Percentiles rank a stretch among this genome's conserved stretches.
These are phyloP conservation scores for Psittacula echo DNA, from an alignment of 2,797 vertebrate species.

Conservation along the genomic window DNA sequence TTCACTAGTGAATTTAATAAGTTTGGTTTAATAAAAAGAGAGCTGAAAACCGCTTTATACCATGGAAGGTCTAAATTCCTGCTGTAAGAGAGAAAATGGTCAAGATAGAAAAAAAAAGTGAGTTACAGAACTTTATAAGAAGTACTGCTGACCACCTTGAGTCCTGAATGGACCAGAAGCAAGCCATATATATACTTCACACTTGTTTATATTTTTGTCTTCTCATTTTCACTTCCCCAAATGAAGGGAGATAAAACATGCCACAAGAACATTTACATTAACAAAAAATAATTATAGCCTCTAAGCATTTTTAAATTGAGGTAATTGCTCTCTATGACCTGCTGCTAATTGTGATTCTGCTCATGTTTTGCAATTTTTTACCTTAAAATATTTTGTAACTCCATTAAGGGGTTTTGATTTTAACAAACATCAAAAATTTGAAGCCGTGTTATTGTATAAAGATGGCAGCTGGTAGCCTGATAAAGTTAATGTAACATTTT, in stretches of 20 bases:
- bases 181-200: background rate
- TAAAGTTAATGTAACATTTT: background rate
- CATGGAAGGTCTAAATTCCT: background rate
- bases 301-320: constrained; percentile 6
- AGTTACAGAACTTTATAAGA: background rate
- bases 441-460: background rate
- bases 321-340: constrained; percentile 16
- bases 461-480: background rate
- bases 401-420: background rate
- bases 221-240: background rate
- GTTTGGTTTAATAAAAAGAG: background rate
- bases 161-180: background rate
- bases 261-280: background rate
- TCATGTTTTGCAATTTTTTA: background rate
- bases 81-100: background rate
- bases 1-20: background rate
- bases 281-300: background rate
- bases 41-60: background rate
- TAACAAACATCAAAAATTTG: background rate
- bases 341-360: background rate
- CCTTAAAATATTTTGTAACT: background rate
- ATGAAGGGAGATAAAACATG: background rate
- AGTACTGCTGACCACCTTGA: background rate
- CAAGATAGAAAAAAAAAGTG: background rate
- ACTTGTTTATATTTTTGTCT: background rate